Conservation (phyloP, 2,888 invertebrate genomes). For the Hylaea fasciaria region DNA sequence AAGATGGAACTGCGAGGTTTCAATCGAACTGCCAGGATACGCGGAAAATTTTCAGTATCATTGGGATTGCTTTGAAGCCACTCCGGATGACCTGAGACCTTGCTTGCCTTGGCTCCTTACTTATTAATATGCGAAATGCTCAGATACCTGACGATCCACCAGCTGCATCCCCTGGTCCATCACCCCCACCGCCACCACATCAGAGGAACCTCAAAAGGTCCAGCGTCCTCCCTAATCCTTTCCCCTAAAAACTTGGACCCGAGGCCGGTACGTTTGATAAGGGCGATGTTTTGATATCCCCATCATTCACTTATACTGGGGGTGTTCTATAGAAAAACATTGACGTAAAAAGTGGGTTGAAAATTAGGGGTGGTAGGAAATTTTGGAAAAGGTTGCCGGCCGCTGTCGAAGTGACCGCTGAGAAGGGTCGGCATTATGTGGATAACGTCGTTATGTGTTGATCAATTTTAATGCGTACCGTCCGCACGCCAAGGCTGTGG, state of each 20-base stretch:
- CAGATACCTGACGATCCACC: neutral
- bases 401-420: conserved; percentile 85
- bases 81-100: too few relatives aligned
- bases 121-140: too few relatives aligned
- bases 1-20: too few relatives aligned
- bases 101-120: too few relatives aligned
- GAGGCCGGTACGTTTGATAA: conserved; percentile 64
- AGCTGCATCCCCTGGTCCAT: neutral
- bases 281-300: conserved; percentile 83
- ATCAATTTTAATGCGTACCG: conserved; percentile 82
- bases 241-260: conserved; percentile 76
- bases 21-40: too few relatives aligned
- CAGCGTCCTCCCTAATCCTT: conserved; percentile 69
- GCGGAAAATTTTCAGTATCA: too few relatives aligned
- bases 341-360: conserved; percentile 83
- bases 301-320: conserved; percentile 75
- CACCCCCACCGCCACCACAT: conserved; percentile 48
- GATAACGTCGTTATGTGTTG: conserved; percentile 84
- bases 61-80: too few relatives aligned
- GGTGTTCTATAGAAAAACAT: conserved; percentile 83
- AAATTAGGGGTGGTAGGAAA: conserved; percentile 67
- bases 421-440: conserved; percentile 82
- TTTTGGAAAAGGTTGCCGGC: conserved; percentile 72
- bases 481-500: conserved; percentile 40
- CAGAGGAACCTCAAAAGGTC: conserved; percentile 62